Evolutionary conservation across 2,888 invertebrate genomes (phyloP).

Genomic region (Harpalus rubripes): DNA sequence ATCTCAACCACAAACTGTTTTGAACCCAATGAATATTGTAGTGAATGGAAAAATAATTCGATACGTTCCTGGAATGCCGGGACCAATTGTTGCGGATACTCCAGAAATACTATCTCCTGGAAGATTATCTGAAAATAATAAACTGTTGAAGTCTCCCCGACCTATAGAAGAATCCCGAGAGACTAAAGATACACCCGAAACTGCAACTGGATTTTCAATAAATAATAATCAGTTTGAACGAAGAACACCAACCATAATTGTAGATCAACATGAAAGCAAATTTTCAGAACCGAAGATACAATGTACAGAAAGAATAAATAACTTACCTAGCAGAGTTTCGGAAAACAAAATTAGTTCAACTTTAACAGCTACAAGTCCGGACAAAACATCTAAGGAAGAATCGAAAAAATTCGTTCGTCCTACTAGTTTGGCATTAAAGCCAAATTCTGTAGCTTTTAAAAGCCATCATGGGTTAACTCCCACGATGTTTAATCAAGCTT

Average conservation of each 20-base stretch:
- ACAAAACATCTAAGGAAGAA: slow-evolving; percentile 74
- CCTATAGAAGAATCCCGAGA: slow-evolving; percentile 45
- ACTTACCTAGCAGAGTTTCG: slow-evolving; percentile 49
- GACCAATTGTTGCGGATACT: slow-evolving; percentile 80
- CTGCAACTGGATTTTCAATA: slow-evolving; percentile 1
- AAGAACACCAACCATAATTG: slow-evolving; percentile 59
- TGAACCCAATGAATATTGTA: slow-evolving; percentile 78
- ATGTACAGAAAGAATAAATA: slow-evolving; percentile 68
- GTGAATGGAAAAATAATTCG: slow-evolving; percentile 88
- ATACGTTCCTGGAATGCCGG: slow-evolving; percentile 93
- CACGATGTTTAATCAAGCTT: slow-evolving; percentile 88
- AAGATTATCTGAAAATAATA: slow-evolving; percentile 1
- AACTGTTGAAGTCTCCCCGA: slow-evolving; percentile 50
- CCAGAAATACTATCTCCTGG: slow-evolving; percentile 28
- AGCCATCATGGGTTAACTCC: slow-evolving; percentile 90
- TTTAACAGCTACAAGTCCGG: slow-evolving; percentile 75
- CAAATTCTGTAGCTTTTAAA: slow-evolving; percentile 90
- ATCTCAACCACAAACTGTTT: slow-evolving; percentile 75
- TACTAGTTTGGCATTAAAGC: slow-evolving; percentile 90
- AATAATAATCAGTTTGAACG: slow-evolving; percentile 33
- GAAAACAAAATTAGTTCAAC: slow-evolving; percentile 71
- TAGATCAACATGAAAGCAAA: slow-evolving; percentile 54
- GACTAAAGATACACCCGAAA: slow-evolving; percentile 40
- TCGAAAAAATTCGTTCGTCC: slow-evolving; percentile 88
- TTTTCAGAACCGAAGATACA: slow-evolving; percentile 46